Percentiles rank a stretch among this genome's conserved stretches.
Evolutionary conservation across 2,113 vertebrate species (phyloP).

Genomic region (Gymnarchus niloticus): DNA sequence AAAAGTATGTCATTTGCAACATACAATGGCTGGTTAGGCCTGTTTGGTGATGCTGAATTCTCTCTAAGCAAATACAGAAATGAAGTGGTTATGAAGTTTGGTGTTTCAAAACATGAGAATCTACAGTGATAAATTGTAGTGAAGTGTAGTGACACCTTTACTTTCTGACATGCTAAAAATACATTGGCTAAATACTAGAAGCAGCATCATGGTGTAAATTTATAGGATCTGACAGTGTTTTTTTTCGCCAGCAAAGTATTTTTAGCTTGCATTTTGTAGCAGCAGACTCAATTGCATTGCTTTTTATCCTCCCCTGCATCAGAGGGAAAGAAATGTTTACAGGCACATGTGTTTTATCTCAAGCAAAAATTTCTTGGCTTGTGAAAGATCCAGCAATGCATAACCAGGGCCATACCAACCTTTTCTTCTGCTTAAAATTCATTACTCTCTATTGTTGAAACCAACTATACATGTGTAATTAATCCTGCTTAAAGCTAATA

Average conservation of each 20-base stretch:
- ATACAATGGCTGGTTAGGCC: not conserved
- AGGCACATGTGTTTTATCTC: conserved; percentile 60
- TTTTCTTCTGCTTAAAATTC: not conserved
- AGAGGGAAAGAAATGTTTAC: conserved; percentile 50
- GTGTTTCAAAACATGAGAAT: not conserved
- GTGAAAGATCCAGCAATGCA: conserved; percentile 33
- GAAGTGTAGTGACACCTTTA: conserved; percentile 24
- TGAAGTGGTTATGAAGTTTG: not conserved
- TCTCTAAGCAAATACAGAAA: not conserved
- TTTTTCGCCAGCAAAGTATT: conserved; percentile 43
- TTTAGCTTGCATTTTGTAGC: conserved; percentile 11
- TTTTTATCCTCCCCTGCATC: conserved; percentile 32
- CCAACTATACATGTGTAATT: not conserved
- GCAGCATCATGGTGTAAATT: conserved; percentile 51
- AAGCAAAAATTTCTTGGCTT: conserved; percentile 50
- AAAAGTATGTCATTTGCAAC: not conserved
- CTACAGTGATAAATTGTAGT: not conserved
- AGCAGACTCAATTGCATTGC: conserved; percentile 11
- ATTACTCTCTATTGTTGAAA: conserved; percentile 5
- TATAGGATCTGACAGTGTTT: conserved; percentile 39
- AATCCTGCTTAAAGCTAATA: not conserved
- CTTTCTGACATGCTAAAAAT: conserved; percentile 58
- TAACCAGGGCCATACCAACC: not conserved
- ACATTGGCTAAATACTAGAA: conserved; percentile 53
- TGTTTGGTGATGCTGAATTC: not conserved